Percentiles rank a stretch among this genome's conserved stretches.
Conservation (phyloP, 1,140 invertebrate species). For the Hycleus phaleratus region DNA sequence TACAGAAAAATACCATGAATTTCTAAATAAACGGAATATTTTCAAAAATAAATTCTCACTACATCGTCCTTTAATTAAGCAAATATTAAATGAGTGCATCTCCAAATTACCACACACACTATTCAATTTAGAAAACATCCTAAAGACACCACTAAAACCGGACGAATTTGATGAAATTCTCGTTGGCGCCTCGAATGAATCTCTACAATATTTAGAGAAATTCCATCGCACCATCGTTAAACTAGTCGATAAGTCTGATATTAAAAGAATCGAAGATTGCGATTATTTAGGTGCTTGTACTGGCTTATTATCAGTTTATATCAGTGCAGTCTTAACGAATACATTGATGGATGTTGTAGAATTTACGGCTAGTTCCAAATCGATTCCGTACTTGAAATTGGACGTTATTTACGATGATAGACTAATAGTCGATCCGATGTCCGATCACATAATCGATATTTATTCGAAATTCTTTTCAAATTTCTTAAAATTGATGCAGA, state of each 20-base stretch:
- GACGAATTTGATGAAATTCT: conserved; percentile 42
- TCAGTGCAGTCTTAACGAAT: conserved; percentile 21
- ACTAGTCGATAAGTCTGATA: conserved; percentile 16
- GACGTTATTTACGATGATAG: conserved; percentile 18
- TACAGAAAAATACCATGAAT: conserved; percentile 49
- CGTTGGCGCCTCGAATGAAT: conserved; percentile 35
- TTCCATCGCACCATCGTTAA: conserved; percentile 21
- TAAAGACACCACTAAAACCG: conserved; percentile 44
- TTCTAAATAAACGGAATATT: conserved; percentile 48
- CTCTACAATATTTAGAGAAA: conserved; percentile 15
- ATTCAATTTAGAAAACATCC: conserved; percentile 13
- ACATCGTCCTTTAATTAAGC: conserved; percentile 52
- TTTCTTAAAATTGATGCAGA: conserved; percentile 19
- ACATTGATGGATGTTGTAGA: conserved; percentile 21
- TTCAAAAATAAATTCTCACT: conserved; percentile 48
- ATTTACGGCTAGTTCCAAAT: conserved; percentile 16
- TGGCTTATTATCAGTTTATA: conserved; percentile 21
- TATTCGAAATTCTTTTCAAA: conserved; percentile 19
- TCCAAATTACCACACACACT: conserved; percentile 42
- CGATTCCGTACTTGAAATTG: conserved; percentile 23
- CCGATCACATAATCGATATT: conserved; percentile 9
- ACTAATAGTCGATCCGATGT: conserved; percentile 18
- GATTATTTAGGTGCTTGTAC: conserved; percentile 21
- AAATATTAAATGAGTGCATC: conserved; percentile 49
- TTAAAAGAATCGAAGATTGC: not conserved